phyloP scores from a whole-genome alignment of 2,888 invertebrate species.

The Caprella mutica region DNA sequence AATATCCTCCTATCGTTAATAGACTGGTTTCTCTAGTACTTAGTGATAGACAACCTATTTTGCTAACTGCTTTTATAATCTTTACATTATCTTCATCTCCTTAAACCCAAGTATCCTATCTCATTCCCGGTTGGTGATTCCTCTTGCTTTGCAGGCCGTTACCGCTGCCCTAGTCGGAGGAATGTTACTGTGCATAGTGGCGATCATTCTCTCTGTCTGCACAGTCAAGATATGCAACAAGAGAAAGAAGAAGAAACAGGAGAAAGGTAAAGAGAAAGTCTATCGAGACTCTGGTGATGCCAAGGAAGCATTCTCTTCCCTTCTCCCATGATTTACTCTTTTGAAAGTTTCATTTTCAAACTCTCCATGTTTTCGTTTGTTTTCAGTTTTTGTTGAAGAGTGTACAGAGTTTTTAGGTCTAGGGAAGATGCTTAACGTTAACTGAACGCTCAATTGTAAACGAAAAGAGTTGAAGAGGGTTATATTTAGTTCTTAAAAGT shows the following conservation, averaged over 20 bases:
- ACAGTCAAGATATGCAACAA: slow-evolving; percentile 97
- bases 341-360: too few species aligned
- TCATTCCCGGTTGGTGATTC: background rate
- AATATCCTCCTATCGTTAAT: background rate
- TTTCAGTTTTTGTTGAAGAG: too few species aligned
- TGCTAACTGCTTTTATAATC: background rate
- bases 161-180: slow-evolving; percentile 94
- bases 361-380: too few species aligned
- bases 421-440: too few species aligned
- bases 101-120: background rate
- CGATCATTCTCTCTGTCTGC: slow-evolving; percentile 91
- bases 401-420: too few species aligned
- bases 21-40: background rate
- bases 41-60: background rate
- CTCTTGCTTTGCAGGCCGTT: slow-evolving; percentile 50
- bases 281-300: too few species aligned
- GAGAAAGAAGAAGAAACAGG: slow-evolving; percentile 89
- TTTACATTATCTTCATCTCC: background rate
- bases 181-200: slow-evolving; percentile 91
- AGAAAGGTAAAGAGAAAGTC: slow-evolving; percentile 61
- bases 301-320: too few species aligned
- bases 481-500: too few species aligned
- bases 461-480: too few species aligned
- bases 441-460: too few species aligned
- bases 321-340: too few species aligned